Evolutionary conservation across 2,113 vertebrate species (phyloP), one percentile per base, ranked within the genome.

Genomic region (Chitala chitala): DNA sequence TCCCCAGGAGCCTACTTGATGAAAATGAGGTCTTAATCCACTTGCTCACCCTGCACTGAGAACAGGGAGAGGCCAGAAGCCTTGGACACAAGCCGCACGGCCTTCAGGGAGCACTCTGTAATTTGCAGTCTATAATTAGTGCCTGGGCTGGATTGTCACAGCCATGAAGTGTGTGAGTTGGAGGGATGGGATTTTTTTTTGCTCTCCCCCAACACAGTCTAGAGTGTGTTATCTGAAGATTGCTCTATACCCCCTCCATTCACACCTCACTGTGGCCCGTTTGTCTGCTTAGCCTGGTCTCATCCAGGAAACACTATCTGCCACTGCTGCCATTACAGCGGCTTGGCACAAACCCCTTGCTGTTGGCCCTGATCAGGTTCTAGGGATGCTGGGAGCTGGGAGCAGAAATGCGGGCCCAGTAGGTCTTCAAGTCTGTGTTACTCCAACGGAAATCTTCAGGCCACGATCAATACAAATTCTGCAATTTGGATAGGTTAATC

Each of bases 111-210:
- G 13, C 46, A 8, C 44, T 53, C 7, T 6, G 29, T 26, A 69
- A 69, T 69, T 69, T 69, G 48, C 48, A 69, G 68, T 13, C 68
- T 69, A 17, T 69, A 69, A 69, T 69, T 69, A 69, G 68, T 20
- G 46, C 38, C 68, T 33, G 68, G 26, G 46, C 17, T 42, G 26
- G 44, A 69, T 42, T 69, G 46, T 69, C n/a, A 24, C 66, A 2
- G 65, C 26, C 42, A 50, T 69, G 65, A 31, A 40, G 65, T 69
- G 29, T 66, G 64, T 22, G 63, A 44, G 63, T 40, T 65, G 63
- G 56, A 1, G 59, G 13, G 29, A 9, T 58, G 38, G 9, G 20
- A 7, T 22, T 65, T 44, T n/a, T n/a, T n/a, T n/a, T n/a, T n/a
- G n/a, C n/a, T n/a, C n/a, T n/a, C n/a, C 20, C 38, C 63, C 63